These are phyloP conservation scores for Setophaga kirtlandii DNA, from an alignment of 2,113 vertebrate species.

Conservation along the genomic window DNA sequence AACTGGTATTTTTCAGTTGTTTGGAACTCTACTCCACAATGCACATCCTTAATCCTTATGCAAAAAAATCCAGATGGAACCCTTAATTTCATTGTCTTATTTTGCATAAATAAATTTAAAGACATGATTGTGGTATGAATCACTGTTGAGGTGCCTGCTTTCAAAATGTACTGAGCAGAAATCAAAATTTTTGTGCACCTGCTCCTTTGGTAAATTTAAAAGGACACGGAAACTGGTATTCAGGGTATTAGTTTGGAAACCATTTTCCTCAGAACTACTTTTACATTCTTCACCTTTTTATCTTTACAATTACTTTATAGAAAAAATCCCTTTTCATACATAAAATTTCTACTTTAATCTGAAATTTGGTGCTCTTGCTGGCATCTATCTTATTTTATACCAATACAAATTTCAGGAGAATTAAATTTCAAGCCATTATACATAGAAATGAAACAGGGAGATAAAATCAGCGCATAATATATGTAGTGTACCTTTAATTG, in stretches of 20 bases:
- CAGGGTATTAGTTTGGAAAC: constrained; percentile 5
- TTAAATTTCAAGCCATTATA: neutral
- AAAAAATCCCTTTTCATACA: neutral
- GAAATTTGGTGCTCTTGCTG: neutral
- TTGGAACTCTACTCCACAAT: neutral
- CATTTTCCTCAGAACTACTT: constrained; percentile 12
- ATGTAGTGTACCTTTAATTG: neutral
- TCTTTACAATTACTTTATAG: neutral
- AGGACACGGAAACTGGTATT: constrained; percentile 41
- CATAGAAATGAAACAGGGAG: neutral
- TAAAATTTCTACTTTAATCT: neutral
- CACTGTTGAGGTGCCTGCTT: neutral
- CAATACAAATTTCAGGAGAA: neutral
- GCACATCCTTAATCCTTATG: neutral
- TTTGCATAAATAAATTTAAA: neutral
- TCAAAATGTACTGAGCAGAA: neutral
- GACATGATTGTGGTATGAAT: neutral
- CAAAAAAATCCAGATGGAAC: neutral
- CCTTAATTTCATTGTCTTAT: neutral
- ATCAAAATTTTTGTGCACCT: constrained; percentile 20
- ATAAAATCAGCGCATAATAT: neutral
- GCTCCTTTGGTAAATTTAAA: constrained; percentile 35
- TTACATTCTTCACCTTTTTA: neutral
- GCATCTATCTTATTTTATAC: neutral
- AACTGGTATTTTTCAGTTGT: neutral